phyloP scores from a whole-genome alignment of 2,888 invertebrate genomes.

The Microplitis deprimator region DNA sequence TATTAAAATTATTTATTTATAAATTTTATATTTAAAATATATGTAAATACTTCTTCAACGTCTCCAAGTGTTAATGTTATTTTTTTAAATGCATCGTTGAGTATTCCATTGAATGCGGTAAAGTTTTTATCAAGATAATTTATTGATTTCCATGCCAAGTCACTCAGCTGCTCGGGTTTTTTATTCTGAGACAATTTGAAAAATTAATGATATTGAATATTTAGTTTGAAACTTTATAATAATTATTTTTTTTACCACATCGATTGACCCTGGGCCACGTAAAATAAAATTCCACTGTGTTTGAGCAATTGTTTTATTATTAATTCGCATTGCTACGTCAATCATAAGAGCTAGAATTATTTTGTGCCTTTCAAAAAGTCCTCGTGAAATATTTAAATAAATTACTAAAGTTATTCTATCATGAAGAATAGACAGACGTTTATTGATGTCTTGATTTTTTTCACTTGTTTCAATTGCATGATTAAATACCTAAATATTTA shows the following conservation, averaged over 20 bases:
- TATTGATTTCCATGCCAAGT: conserved; percentile 80
- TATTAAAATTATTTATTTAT: conserved; percentile 13
- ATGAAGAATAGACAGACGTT: conserved; percentile 80
- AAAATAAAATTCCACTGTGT: conserved; percentile 85
- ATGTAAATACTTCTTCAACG: conserved; percentile 74
- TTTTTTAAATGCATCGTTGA: conserved; percentile 73
- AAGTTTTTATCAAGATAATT: conserved; percentile 78
- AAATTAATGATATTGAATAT: conserved; percentile 2
- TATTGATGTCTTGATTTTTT: conserved; percentile 77
- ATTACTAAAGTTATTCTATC: conserved; percentile 85
- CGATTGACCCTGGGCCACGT: conserved; percentile 79
- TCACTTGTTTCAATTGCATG: conserved; percentile 85
- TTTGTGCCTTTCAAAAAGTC: conserved; percentile 92
- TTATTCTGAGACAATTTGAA: conserved; percentile 68
- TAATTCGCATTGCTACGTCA: conserved; percentile 82
- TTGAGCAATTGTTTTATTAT: conserved; percentile 75
- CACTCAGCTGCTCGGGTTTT: conserved; percentile 78
- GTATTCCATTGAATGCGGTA: conserved; percentile 73
- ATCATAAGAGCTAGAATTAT: conserved; percentile 89
- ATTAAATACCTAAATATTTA: conserved; percentile 74
- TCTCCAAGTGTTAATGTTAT: conserved; percentile 77
- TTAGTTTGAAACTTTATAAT: neutral
- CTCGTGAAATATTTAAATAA: conserved; percentile 90
- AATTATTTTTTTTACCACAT: conserved; percentile 66
- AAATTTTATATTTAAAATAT: neutral